phyloP scores from a whole-genome alignment of 2,888 invertebrate species.

The Euplagia quadripunctaria region DNA sequence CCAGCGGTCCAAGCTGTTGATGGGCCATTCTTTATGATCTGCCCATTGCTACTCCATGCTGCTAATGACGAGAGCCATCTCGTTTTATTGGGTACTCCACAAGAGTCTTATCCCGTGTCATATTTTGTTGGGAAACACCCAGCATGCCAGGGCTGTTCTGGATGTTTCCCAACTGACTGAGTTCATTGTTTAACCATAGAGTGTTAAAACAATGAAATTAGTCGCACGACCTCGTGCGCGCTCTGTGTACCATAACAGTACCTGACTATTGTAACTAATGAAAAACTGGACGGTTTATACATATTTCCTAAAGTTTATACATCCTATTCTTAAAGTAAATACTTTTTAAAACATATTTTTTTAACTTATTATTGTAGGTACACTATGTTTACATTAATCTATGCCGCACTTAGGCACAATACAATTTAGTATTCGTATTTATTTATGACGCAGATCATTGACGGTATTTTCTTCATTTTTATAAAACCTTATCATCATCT shows the following conservation, averaged over 20 bases:
- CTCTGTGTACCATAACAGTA: background rate
- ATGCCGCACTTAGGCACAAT: no score
- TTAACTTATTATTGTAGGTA: no score
- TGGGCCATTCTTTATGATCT: no score
- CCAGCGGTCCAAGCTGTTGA: background rate
- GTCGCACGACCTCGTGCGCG: background rate
- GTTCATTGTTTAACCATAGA: background rate
- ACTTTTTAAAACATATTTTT: no score
- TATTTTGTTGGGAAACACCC: background rate
- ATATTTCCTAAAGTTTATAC: no score
- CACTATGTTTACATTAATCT: no score
- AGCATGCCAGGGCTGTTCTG: background rate
- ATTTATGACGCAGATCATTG: no score
- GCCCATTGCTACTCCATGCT: background rate
- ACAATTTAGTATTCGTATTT: no score
- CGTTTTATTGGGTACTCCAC: background rate
- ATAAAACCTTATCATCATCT: no score
- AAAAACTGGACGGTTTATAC: no score
- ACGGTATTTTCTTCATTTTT: no score
- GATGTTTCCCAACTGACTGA: background rate
- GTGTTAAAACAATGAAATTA: background rate
- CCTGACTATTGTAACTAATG: background rate
- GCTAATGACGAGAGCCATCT: background rate
- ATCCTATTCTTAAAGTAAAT: no score
- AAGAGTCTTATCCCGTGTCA: background rate